These are phyloP conservation scores for Drosophila takahashii DNA, from an alignment of 1,140 invertebrate genomes.

Conservation along the genomic window DNA sequence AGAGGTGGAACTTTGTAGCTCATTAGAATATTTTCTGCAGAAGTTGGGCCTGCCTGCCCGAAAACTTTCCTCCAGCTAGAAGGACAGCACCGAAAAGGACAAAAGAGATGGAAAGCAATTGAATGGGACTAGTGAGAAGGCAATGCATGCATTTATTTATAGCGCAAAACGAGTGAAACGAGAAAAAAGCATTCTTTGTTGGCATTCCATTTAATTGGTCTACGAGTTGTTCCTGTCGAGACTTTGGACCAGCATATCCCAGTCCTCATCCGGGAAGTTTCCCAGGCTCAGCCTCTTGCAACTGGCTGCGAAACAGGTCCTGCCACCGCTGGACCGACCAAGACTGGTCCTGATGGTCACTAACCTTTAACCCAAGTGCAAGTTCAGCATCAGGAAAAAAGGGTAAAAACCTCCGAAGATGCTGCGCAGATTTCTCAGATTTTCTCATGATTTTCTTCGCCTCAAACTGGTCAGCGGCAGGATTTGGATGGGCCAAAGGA, in stretches of 20 bases:
- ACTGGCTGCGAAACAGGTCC: slow-evolving; percentile 50
- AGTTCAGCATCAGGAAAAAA: slow-evolving; percentile 47
- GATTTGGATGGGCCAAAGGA: slow-evolving; percentile 52
- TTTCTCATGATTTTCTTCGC: slow-evolving; percentile 70
- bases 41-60: slow-evolving; percentile 34
- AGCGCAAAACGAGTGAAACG: slow-evolving; percentile 41
- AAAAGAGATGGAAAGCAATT: slow-evolving; percentile 38
- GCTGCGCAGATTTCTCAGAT: slow-evolving; percentile 60
- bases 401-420: slow-evolving; percentile 60
- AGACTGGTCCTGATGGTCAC: slow-evolving; percentile 52
- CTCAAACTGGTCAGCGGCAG: slow-evolving; percentile 41
- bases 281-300: slow-evolving; percentile 65
- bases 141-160: slow-evolving; percentile 67
- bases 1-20: slow-evolving; percentile 68
- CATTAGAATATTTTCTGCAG: slow-evolving; percentile 79
- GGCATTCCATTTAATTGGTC: slow-evolving; percentile 78
- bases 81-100: slow-evolving; percentile 12
- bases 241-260: slow-evolving; percentile 32
- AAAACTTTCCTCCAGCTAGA: slow-evolving; percentile 50
- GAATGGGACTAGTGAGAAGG: slow-evolving; percentile 39
- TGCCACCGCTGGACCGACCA: slow-evolving; percentile 8
- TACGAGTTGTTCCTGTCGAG: slow-evolving; percentile 74
- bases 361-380: slow-evolving; percentile 72
- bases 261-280: slow-evolving; percentile 38
- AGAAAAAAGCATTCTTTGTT: slow-evolving; percentile 63